These are phyloP conservation scores for Leptopilina drosophilae DNA, from an alignment of 2,888 invertebrate species.

Conservation along the genomic window DNA sequence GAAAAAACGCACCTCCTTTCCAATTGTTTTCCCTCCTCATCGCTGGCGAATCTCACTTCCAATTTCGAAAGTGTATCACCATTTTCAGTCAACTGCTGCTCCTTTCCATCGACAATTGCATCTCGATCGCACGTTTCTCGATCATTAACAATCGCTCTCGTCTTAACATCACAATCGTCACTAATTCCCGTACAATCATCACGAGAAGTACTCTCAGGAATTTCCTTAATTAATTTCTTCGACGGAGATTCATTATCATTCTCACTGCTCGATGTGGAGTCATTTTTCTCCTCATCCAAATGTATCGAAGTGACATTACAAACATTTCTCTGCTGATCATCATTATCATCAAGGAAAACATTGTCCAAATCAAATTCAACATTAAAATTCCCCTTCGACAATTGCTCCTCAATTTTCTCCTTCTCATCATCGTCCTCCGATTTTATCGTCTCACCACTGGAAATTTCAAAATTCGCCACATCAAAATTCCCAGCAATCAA, in stretches of 20 bases:
- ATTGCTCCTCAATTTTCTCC: not conserved
- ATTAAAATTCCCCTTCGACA: conserved; percentile 57
- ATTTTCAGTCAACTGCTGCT: conserved; percentile 47
- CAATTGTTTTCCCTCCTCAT: conserved; percentile 58
- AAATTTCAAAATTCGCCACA: conserved; percentile 25
- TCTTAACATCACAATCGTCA: conserved; percentile 64
- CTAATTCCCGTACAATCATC: conserved; percentile 31
- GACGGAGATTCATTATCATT: conserved; percentile 49
- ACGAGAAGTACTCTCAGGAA: not conserved
- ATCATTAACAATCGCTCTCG: conserved; percentile 57
- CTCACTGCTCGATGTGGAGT: not conserved
- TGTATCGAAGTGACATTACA: conserved; percentile 57
- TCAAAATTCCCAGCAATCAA: conserved; percentile 44
- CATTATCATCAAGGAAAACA: not conserved
- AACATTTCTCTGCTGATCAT: conserved; percentile 55
- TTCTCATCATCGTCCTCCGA: conserved; percentile 41
- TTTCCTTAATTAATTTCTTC: conserved; percentile 57
- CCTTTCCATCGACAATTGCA: conserved; percentile 42
- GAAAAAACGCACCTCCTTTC: conserved; percentile 49
- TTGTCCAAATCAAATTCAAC: conserved; percentile 5
- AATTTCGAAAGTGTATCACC: conserved; percentile 51
- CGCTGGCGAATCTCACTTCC: conserved; percentile 64
- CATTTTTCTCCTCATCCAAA: conserved; percentile 16
- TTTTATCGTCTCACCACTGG: conserved; percentile 59
- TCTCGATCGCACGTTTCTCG: conserved; percentile 61